Conservation (phyloP, 2,113 vertebrate genomes). For the Hystrix cristata region DNA sequence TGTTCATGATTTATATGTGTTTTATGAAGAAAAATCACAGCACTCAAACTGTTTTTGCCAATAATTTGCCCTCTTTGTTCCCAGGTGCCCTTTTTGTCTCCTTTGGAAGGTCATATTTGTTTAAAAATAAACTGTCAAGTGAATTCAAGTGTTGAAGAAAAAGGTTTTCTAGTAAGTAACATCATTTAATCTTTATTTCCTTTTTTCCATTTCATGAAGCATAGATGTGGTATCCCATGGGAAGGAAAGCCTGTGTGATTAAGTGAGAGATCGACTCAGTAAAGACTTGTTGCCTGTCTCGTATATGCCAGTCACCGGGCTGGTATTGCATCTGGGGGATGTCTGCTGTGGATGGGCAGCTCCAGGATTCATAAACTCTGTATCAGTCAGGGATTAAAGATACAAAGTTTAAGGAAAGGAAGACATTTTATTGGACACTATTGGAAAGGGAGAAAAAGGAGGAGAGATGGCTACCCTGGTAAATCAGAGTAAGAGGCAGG, state of each 20-base stretch:
- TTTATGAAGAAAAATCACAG: conserved; percentile 43
- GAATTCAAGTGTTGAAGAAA: conserved; percentile 94
- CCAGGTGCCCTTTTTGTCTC: conserved; percentile 96
- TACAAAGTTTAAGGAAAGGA: neutral
- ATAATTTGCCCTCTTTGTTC: conserved; percentile 64
- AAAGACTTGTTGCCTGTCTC: neutral
- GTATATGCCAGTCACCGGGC: neutral
- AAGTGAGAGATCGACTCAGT: neutral
- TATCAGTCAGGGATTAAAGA: neutral
- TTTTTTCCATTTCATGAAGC: conserved; percentile 5
- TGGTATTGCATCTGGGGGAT: neutral
- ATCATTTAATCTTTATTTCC: conserved; percentile 6
- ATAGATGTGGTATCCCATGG: neutral
- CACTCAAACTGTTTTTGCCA: conserved; percentile 61
- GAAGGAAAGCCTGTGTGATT: neutral
- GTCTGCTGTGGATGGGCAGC: neutral
- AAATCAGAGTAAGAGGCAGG: neutral
- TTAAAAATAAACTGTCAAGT: conserved; percentile 97
- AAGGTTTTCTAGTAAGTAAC: conserved; percentile 95
- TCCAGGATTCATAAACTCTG: neutral
- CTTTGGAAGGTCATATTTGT: conserved; percentile 96
- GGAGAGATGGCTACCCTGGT: neutral
- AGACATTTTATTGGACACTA: neutral
- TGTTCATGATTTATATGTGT: conserved; percentile 45
- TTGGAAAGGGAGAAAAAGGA: neutral